Percentiles rank a stretch among this genome's conserved stretches.
phyloP scores from a whole-genome alignment of 2,113 vertebrate species.

The Cebus imitator region DNA sequence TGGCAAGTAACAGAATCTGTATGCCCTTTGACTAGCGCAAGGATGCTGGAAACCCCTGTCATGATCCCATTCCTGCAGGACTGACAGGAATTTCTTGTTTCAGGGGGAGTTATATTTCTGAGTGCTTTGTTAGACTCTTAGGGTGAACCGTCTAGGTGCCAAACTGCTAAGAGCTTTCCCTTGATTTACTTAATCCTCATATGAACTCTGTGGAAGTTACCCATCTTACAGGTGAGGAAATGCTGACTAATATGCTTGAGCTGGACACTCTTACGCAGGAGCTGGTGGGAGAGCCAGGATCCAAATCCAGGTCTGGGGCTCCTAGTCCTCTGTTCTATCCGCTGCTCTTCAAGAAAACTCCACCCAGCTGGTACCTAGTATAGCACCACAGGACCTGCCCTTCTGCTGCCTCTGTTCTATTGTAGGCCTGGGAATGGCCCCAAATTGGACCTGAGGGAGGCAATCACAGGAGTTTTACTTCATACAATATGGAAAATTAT shows the following conservation, averaged over 20 bases:
- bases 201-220: not conserved
- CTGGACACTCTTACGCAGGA: not conserved
- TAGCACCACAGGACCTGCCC: not conserved
- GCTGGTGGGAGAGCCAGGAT: not conserved
- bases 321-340: rapidly evolving
- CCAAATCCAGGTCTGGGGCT: not conserved
- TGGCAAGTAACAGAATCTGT: not conserved
- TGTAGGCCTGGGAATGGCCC: not conserved
- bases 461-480: not conserved
- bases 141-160: not conserved
- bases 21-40: not conserved
- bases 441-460: not conserved
- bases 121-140: not conserved
- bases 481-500: not conserved
- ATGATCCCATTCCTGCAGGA: not conserved
- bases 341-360: not conserved
- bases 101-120: not conserved
- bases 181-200: not conserved
- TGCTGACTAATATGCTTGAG: not conserved
- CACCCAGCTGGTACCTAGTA: not conserved
- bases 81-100: not conserved
- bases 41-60: not conserved
- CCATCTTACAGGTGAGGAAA: not conserved
- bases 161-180: not conserved
- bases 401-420: not conserved